Evolutionary conservation across 2,113 vertebrate genomes (phyloP), one percentile per base, ranked within the genome.

Genomic region (Malurus cyaneus): DNA sequence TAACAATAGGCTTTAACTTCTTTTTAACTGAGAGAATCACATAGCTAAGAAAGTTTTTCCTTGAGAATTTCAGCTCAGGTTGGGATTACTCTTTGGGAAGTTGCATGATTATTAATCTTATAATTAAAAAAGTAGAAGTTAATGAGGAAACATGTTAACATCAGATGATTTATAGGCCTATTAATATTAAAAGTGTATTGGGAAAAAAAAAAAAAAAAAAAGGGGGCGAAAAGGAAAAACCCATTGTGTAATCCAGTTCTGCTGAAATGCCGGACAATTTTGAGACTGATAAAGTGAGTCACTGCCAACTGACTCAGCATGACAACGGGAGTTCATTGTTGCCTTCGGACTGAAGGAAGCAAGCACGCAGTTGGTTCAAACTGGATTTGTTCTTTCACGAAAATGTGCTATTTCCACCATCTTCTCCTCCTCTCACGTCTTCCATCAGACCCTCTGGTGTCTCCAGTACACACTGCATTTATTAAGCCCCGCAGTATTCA

Each of bases 271-370:
- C 1, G 93, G 93, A 95, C 92, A 96, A 56, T 86, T 94, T 94
- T 94, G 89, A 97, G 93, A 86, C 92, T 80, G 90, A 93, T 92
- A 93, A 94, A 88, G 80, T 78, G 88, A 96, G 88, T 95, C 85
- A 86, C 82, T 92, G 95, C 88, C 94, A 96, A 96, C 94, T 97
- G 96, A 97, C 94, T 96, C 96, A 96, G 94, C 94, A 94, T 92
- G 96, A 96, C 92, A 95, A 83, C 39, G 49, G 90, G 86, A 96
- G 82, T 93, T 95, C 94, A 96, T 96, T 97, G 95, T 94, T 96
- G 95, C 82, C 70, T 80, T 93, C 24, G 4, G 88, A 95, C 82
- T 15, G 10, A 96, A 94, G 88, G 76, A 97, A 96, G 82, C 92
- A 80, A 89, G 81, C 59, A 71, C 7, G 3, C 81, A 88, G 82